Evolutionary conservation across 1,140 invertebrate species (phyloP), one percentile per base, ranked within the genome.

Genomic region (Atta cephalotes): DNA sequence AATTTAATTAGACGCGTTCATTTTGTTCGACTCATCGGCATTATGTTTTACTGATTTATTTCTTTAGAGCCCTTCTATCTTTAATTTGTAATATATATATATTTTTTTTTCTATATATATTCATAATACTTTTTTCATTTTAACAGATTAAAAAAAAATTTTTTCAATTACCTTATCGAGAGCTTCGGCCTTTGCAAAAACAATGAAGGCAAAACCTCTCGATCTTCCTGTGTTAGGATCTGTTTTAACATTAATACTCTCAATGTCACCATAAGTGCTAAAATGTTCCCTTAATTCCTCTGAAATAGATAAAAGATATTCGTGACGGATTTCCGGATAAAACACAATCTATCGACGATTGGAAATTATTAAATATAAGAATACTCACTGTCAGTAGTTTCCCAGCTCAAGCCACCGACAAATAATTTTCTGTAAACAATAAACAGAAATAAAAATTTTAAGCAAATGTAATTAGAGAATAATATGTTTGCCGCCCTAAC

Each of bases 331-430:
- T 35, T 65, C n/a, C 0, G 21, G 3, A 28, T 49, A 21, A n/a
- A 49, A 66, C 60, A 78, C 91, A 62, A 70, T 90, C 86, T 93
- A 53, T 91, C 92, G 91, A 49, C 85, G 91, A 91, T 91, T 91
- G 4, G 0, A 63, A 28, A 63, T 21, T 49, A 60, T 31, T 16
- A 72, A 65, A 4, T 28, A 7, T 39, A 5, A 91, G 86, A 90
- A 90, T 93, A 97, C 98, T 98, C 96, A 99, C 98, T 98, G 96
- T 99, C 98, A 95, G 98, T 98, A 39, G 98, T 99, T 96, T 99
- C 98, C 98, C 98, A 99, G 96, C 98, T 99, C 82, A 99, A 96
- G 84, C 98, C 98, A 94, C 98, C 98, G 96, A 99, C 98, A 97
- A 99, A 99, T 91, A 99, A 97, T 97, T 99, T 99, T 96, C 98